Base-by-base conservation (phyloP, 1,140 invertebrate species). In the Nasonia vitripennis region DNA sequence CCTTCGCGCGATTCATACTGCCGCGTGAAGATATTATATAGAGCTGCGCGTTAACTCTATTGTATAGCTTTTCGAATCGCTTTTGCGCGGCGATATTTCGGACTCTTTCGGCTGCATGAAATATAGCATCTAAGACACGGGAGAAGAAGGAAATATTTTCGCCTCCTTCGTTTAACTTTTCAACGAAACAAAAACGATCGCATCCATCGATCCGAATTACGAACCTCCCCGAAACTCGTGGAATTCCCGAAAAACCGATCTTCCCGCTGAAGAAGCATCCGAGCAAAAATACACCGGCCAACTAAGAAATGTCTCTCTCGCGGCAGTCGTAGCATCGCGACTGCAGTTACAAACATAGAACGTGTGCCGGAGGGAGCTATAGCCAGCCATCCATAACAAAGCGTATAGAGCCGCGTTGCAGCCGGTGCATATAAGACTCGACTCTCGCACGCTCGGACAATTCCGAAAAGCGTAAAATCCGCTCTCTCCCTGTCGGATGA, bases 401-500 rank as follows among this genome's bases (percentile, higher is more conserved):
- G 27, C 68, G 23, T 17, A 27, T 27, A 31, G 68, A 70, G n/a
- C 2, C n/a, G 68, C 68, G 23, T 27, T 9, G 45, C 12, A 12
- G 9, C 12, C 9, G 12, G 31, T 27, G 31, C n/a, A 20, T 14
- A 51, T 11, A 4, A 10, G 51, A 68, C 14, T 20, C 27, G 27
- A 27, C 27, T 27, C 27, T 27, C 48, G 27, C n/a, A 27, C 37
- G 37, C 68, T 55, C 45, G 45, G 41, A 27, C 27, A 48, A 71
- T 81, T 81, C 79, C 67, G 41, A 81, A 81, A 73, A 81, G 67
- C 68, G 68, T 81, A 81, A 81, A 81, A 71, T 67, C 48, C 68
- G 17, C 12, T 34, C 34, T 41, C 62, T 80, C 70, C 27, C n/a
- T 3, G 37, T 70, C 67, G 79, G 14, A 81, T n/a, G 45, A 81